These are phyloP conservation scores for Paraplagusia blochii DNA, from an alignment of 2,113 vertebrate species.

Conservation along the genomic window DNA sequence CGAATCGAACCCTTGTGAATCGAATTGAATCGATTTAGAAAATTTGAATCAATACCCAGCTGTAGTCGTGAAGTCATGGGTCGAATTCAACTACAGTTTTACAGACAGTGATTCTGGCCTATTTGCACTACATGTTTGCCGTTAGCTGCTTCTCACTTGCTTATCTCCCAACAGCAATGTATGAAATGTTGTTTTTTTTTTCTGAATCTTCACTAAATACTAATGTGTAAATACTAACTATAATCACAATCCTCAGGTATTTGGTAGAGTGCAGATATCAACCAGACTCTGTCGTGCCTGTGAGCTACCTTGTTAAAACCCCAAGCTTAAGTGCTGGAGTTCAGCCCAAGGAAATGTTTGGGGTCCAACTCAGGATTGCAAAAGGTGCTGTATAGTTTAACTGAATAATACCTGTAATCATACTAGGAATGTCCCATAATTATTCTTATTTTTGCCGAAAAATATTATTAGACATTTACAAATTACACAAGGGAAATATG, in stretches of 20 bases:
- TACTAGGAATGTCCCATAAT: too few species aligned
- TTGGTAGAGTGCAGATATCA: conserved; percentile 74
- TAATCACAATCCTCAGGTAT: conserved; percentile 56
- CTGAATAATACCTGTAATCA: too few species aligned
- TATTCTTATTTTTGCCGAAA: too few species aligned
- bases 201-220: background rate
- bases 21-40: too few species aligned
- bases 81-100: too few species aligned
- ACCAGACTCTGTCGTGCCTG: conserved; percentile 53
- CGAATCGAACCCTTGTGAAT: too few species aligned
- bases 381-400: conserved; percentile 58
- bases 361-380: conserved; percentile 77
- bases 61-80: too few species aligned
- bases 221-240: background rate
- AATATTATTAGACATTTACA: too few species aligned
- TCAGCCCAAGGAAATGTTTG: conserved; percentile 68
- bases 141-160: background rate
- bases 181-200: background rate
- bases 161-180: too few species aligned
- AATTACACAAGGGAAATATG: too few species aligned
- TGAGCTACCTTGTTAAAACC: conserved; percentile 75
- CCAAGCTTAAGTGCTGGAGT: conserved; percentile 66
- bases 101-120: background rate
- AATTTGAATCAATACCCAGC: too few species aligned
- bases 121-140: background rate